Base-by-base conservation (phyloP, 1,140 invertebrate genomes). In the Tetramorium parvispinum region DNA sequence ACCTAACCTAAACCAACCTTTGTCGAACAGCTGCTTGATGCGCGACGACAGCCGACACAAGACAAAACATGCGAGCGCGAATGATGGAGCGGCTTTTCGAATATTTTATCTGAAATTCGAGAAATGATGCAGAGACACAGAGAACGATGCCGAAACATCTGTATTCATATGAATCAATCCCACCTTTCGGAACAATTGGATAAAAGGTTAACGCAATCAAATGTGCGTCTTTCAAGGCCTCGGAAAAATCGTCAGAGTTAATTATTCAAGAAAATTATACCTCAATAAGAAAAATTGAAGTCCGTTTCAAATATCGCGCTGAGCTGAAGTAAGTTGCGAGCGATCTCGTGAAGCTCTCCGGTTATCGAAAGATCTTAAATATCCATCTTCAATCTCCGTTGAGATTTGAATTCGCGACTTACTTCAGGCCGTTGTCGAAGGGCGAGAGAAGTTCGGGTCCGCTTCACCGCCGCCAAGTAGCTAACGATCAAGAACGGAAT, bases 1-100 rank as follows among this genome's bases (percentile, higher is more conserved):
- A 24, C 75, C 40, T 77, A 61, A 77, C 53, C 75, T 77, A 77
- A 77, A 55, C 37, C 43, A 59, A 77, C 53, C n/a, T 27, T 63
- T 24, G 8, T 3, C 24, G n/a, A 76, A 24, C 70, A 76, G 8
- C 37, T 76, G n/a, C 10, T 6, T 8, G 32, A 40, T 40, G 10
- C 4, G 37, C 5, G 6, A 43, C 21, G 21, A 10, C 37, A 24
- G 16, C 21, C 16, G 53, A 7, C 57, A 32, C 21, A 8, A 57
- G 21, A 8, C 40, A 21, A 40, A 49, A 59, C 8, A 16, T 21
- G 53, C 53, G 53, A 75, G 32, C 71, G 27, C 70, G 70, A 18
- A 18, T 43, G 27, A 21, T 1, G n/a, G n/a, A 13, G 13, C 40
- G 37, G 11, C 66, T 21, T 46, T 46, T 68, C 7, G 0, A 68